Evolutionary conservation across 2,113 vertebrate species (phyloP).

Genomic region (Cryptotis parvus): DNA sequence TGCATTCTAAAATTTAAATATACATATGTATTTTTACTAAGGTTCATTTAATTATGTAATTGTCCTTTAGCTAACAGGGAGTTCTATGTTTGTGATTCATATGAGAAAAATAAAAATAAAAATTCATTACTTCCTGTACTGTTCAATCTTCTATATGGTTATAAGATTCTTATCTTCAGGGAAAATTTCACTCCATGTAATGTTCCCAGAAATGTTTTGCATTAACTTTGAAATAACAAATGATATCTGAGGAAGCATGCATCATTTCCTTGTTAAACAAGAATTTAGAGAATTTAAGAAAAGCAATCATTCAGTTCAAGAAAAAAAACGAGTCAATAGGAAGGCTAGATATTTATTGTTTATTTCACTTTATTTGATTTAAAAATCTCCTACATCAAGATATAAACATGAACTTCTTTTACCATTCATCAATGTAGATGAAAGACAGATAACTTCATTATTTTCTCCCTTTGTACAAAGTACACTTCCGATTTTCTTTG

Average conservation of each 20-base stretch:
- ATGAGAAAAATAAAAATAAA: constrained; percentile 47
- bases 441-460: neutral
- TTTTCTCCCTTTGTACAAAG: neutral
- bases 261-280: neutral
- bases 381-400: neutral
- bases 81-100: constrained; percentile 12
- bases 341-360: neutral
- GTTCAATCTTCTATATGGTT: constrained; percentile 11
- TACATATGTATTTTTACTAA: neutral
- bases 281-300: constrained; percentile 33
- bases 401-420: neutral
- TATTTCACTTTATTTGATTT: neutral
- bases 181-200: constrained; percentile 34
- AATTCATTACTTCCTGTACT: neutral
- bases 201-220: constrained; percentile 21
- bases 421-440: neutral
- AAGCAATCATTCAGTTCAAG: neutral
- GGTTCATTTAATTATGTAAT: too few relatives aligned
- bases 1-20: neutral
- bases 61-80: constrained; percentile 14
- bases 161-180: constrained; percentile 38
- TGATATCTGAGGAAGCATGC: neutral
- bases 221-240: constrained; percentile 39
- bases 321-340: constrained; percentile 4
- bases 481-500: neutral